Evolutionary conservation across 2,797 vertebrate species (phyloP).

Genomic region (Mus spretus): DNA sequence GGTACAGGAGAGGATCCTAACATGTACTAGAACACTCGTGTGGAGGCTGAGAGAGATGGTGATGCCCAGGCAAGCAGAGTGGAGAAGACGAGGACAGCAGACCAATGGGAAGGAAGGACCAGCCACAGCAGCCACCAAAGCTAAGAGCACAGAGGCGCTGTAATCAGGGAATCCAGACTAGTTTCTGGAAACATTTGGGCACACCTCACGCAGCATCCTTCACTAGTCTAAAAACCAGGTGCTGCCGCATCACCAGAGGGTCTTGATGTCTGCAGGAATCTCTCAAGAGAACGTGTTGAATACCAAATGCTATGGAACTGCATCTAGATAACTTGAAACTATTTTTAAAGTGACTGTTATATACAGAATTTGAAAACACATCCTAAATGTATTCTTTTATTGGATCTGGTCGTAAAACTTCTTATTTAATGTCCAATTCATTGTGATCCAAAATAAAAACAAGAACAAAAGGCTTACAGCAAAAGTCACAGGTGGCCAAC

Average conservation of each 20-base stretch:
- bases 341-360: slow-evolving; percentile 73
- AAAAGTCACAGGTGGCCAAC: slow-evolving; percentile 68
- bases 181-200: slow-evolving; percentile 18
- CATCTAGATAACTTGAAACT: slow-evolving; percentile 70
- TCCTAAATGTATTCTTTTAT: slow-evolving; percentile 73
- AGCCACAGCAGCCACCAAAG: background rate
- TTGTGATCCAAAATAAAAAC: slow-evolving; percentile 56
- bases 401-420: slow-evolving; percentile 66
- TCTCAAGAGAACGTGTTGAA: slow-evolving; percentile 70
- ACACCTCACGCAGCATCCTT: slow-evolving; percentile 25
- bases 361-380: slow-evolving; percentile 77
- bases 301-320: slow-evolving; percentile 54
- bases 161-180: slow-evolving; percentile 10
- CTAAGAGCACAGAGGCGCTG: background rate
- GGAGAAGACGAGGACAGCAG: no score
- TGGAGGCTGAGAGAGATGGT: background rate
- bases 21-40: background rate
- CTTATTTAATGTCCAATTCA: slow-evolving; percentile 37
- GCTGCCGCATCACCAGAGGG: background rate
- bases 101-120: background rate
- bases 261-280: background rate
- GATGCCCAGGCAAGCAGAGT: background rate
- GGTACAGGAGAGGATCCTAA: background rate
- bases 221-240: background rate
- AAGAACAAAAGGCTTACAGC: slow-evolving; percentile 61